A percentile compares a stretch with the other conserved stretches of the same genome.
Evolutionary conservation across 2,888 invertebrate species (phyloP).

Genomic region (Halictus quadricinctus): DNA sequence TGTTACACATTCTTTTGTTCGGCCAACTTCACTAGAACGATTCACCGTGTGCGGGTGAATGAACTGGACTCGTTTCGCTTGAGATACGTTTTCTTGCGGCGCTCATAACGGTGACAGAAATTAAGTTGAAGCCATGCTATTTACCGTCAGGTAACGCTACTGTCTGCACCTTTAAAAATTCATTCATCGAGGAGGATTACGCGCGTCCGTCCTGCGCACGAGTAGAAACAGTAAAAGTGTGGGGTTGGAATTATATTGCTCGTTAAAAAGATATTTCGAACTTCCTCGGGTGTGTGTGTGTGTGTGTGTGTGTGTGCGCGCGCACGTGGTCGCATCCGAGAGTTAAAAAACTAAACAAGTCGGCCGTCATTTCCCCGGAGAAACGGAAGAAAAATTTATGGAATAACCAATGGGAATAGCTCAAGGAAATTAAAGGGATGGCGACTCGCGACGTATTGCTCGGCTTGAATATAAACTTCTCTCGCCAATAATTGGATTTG

Average conservation of each 20-base stretch:
- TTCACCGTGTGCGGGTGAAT: neutral
- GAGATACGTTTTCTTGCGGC: neutral
- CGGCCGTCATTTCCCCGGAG: neutral
- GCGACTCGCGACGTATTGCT: neutral
- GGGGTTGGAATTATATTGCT: neutral
- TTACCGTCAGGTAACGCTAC: neutral
- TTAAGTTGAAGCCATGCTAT: neutral
- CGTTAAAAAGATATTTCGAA: conserved; percentile 7
- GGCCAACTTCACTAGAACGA: no score
- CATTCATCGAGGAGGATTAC: neutral
- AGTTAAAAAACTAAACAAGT: neutral
- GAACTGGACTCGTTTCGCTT: neutral
- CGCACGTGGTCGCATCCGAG: neutral
- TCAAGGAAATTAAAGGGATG: neutral
- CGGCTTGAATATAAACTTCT: neutral
- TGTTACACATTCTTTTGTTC: no score
- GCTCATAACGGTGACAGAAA: neutral
- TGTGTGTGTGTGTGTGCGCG: neutral
- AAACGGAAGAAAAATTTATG: neutral
- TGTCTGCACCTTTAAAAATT: neutral
- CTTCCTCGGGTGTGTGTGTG: neutral
- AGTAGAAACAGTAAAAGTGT: neutral
- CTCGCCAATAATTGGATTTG: neutral
- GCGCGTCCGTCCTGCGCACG: neutral
- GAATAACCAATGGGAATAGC: neutral